Evolutionary conservation across 2,113 vertebrate species (phyloP), one percentile per base, ranked within the genome.

Genomic region (Speoplatyrhinus poulsoni): DNA sequence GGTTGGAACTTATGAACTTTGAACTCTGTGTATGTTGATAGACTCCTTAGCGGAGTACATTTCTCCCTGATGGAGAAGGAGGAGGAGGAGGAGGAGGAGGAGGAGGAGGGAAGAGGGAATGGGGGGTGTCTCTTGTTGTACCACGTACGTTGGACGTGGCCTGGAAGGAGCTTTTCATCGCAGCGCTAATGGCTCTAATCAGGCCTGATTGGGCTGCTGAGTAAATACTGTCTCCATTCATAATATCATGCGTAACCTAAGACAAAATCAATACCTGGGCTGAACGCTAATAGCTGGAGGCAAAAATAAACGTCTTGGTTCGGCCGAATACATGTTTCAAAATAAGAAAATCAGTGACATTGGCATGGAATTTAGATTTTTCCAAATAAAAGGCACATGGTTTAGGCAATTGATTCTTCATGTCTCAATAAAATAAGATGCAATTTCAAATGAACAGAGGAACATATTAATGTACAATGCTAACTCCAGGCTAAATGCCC

Each of bases 111-210:
- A 78, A 58, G 81, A 69, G 82, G 83, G 79, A 69, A 62, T 78
- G 87, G 85, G 82, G 80, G 76, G 73, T 65, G 71, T 80, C 87
- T 76, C 70, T 81, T 82, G 5, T 41, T 41, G 36, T 41, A 84
- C 83, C 82, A 49, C 72, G 33, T 70, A 52, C 72, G 26, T 70
- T 3, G 60, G 85, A 84, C 81, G 79, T 76, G 77, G 85, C 76
- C 85, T 85, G 86, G 82, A 79, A 90, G 82, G 74, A 32, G 80
- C 80, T 83, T 89, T 89, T 87, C 89, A 88, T 84, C 85, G 70
- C 85, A 64, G 81, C 80, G 10, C 80, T 90, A 89, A 89, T 88
- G 85, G 79, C 69, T 86, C 86, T 85, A 89, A 89, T 90, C 87
- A 89, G 79, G 84, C 83, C 80, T 88, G 85, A 88, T 88, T 86